phyloP scores from a whole-genome alignment of 2,888 invertebrate genomes.

The Calameuta filiformis region DNA sequence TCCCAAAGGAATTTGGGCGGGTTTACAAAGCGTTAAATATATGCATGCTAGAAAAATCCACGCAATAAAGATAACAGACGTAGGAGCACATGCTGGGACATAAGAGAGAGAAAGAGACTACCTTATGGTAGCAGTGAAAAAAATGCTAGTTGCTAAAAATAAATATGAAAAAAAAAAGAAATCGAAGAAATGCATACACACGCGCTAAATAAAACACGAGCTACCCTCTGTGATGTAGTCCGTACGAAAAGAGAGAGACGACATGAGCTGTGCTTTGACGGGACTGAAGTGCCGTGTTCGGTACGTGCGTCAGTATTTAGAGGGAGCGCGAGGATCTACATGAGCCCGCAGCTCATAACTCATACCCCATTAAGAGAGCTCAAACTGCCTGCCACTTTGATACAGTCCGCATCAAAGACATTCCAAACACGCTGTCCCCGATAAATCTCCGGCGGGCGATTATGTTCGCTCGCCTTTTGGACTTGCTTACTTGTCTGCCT shows the following conservation, averaged over 20 bases:
- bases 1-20: neutral
- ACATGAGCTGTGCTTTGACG: constrained; percentile 35
- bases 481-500: neutral
- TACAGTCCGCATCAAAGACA: constrained; percentile 63
- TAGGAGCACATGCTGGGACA: neutral
- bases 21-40: constrained; percentile 3
- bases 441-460: constrained; percentile 44
- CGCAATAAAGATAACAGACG: neutral
- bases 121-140: neutral
- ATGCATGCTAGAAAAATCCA: neutral
- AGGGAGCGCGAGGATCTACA: constrained; percentile 26
- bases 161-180: neutral
- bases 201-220: constrained; percentile 4
- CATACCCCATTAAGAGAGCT: constrained; percentile 62
- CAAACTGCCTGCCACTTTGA: constrained; percentile 59
- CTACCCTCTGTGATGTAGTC: neutral
- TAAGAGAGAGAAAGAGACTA: neutral
- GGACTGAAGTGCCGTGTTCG: constrained; percentile 29
- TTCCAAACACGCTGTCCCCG: constrained; percentile 49
- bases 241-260: neutral
- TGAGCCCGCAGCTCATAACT: constrained; percentile 52
- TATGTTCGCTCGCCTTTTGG: constrained; percentile 4
- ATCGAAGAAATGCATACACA: neutral
- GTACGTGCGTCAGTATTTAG: neutral
- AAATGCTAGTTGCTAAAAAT: neutral